Base-by-base conservation (phyloP, 2,888 invertebrate species). In the Trissoscelio sp. region DNA sequence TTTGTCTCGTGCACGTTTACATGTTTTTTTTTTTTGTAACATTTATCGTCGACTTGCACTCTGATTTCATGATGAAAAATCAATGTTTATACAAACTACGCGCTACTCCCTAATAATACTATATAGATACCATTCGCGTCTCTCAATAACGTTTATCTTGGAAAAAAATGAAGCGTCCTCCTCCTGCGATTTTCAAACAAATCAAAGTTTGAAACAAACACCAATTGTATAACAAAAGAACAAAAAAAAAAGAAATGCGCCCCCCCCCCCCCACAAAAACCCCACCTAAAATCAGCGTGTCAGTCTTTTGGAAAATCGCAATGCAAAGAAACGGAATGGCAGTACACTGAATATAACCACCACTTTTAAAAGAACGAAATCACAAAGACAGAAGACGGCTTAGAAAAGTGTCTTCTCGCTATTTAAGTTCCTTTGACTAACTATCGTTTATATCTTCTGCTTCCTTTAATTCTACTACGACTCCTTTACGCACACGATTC, bases 61-160 rank as follows among this genome's bases (percentile, higher is more conserved):
- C 66, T 77, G 82, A 81, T 64, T 73, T 70, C 22, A 48, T 62
- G 55, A 83, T 85, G 86, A 84, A 87, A 88, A 88, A 88, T 87
- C 85, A 85, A 88, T 86, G 86, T 88, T 75, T 89, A 88, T 89
- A 91, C 90, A 89, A 85, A 86, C 91, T 91, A 91, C 87, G 85
- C 87, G 87, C 90, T 91, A 91, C 87, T 88, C 86, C 86, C 91
- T 91, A 91, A 86, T 91, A 91, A 91, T 91, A 91, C 90, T 91
- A 91, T 89, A 86, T 89, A 89, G 88, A 89, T 88, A 88, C 85
- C 86, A 85, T 82, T 84, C 84, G 82, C 80, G 73, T 80, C 70
- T 81, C 69, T 80, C 72, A 31, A 39, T 62, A 24, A 42, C 44
- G 9, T n/a, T 62, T 72, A 39, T 64, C n/a, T n/a, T 60, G 28